These are phyloP conservation scores for Spilosoma lubricipeda DNA, from an alignment of 2,888 invertebrate species.

Conservation along the genomic window DNA sequence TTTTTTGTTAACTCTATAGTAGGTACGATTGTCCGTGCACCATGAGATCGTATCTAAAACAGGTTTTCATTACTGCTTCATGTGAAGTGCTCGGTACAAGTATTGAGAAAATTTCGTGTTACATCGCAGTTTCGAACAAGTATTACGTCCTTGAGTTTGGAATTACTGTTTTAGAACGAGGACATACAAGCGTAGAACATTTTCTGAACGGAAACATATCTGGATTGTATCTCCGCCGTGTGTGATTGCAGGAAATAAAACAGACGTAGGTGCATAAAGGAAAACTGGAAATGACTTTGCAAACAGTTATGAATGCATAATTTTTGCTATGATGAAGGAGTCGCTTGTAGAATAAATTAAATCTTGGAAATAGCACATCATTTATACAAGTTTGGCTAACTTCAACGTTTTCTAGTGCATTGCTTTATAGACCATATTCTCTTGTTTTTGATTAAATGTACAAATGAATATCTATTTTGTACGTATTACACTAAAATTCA, in stretches of 20 bases:
- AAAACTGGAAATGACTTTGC: constrained; percentile 41
- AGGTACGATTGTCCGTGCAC: constrained; percentile 55
- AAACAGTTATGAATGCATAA: constrained; percentile 1
- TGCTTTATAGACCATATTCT: not conserved
- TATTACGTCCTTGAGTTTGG: constrained; percentile 53
- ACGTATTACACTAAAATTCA: not conserved
- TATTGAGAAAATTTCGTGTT: constrained; percentile 52
- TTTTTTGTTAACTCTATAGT: constrained; percentile 66
- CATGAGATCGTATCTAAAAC: constrained; percentile 51
- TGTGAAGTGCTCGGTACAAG: constrained; percentile 46
- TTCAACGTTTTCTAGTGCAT: not conserved
- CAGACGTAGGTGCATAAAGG: constrained; percentile 53
- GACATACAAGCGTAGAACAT: constrained; percentile 55
- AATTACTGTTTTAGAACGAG: constrained; percentile 66
- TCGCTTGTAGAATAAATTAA: not conserved
- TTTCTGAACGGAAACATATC: constrained; percentile 65
- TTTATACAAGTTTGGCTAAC: not conserved
- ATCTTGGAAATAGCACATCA: not conserved
- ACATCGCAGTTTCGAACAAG: constrained; percentile 21
- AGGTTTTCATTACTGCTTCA: constrained; percentile 51
- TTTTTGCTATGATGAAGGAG: not conserved
- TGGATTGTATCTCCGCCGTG: constrained; percentile 64
- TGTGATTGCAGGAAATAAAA: constrained; percentile 64
- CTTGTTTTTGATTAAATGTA: not conserved
- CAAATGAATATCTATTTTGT: not conserved